A percentile compares a stretch with the other conserved stretches of the same genome.
Evolutionary conservation across 2,113 vertebrate species (phyloP).

Genomic region (Cavia aperea): DNA sequence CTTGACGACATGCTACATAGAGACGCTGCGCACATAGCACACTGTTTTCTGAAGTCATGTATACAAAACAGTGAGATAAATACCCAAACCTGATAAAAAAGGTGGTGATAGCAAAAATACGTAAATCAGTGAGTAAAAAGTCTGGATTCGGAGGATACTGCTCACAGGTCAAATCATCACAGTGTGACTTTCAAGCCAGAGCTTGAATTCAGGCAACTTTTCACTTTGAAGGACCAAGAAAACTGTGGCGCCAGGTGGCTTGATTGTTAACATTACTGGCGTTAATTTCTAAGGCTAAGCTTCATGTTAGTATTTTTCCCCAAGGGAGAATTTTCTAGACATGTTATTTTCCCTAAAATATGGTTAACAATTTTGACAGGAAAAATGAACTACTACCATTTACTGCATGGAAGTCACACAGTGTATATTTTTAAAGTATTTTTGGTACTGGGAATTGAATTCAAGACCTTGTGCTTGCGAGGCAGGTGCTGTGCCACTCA

Average conservation of each 20-base stretch:
- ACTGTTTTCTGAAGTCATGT: background rate
- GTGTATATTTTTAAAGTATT: background rate
- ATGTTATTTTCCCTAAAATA: constrained; percentile 51
- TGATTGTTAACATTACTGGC: constrained; percentile 48
- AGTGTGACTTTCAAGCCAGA: constrained; percentile 30
- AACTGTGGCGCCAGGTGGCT: background rate
- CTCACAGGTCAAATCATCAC: background rate
- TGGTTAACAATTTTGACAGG: constrained; percentile 31
- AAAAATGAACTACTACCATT: constrained; percentile 8
- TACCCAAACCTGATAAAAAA: constrained; percentile 45
- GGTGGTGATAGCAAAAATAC: constrained; percentile 1
- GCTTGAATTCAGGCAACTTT: constrained; percentile 3
- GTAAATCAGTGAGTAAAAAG: background rate
- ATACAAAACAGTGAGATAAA: constrained; percentile 54
- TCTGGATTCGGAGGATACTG: background rate
- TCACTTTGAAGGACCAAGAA: background rate
- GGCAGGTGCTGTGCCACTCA: no score
- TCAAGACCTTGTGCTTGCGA: no score
- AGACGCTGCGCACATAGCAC: constrained; percentile 43
- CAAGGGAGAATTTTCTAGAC: constrained; percentile 26
- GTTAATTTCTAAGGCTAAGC: constrained; percentile 47
- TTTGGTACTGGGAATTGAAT: no score
- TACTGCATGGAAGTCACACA: background rate
- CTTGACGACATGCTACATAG: constrained; percentile 18
- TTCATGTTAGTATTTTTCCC: background rate